Evolutionary conservation across 2,797 vertebrate species (phyloP).

Genomic region (Lagocephalus sceleratus): DNA sequence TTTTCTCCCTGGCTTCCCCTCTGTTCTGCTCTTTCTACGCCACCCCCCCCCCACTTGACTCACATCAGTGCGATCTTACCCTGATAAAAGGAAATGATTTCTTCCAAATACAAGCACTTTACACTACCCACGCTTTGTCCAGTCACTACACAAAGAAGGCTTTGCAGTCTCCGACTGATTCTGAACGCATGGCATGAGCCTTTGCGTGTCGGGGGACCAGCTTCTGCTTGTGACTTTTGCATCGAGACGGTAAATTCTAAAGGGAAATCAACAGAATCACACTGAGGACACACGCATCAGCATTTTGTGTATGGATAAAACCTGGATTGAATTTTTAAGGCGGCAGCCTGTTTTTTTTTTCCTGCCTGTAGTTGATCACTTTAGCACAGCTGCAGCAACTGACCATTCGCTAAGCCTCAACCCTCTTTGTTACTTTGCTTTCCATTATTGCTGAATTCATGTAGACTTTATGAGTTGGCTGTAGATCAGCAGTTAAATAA

Average conservation of each 20-base stretch:
- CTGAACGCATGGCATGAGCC: constrained; percentile 72
- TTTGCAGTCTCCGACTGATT: constrained; percentile 55
- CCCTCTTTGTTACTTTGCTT: not conserved
- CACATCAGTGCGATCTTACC: constrained; percentile 32
- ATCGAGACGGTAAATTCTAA: constrained; percentile 21
- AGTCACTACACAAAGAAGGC: constrained; percentile 47
- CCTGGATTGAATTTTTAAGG: not conserved
- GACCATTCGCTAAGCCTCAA: constrained; percentile 16
- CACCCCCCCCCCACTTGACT: constrained; percentile 27
- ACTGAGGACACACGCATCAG: constrained; percentile 5
- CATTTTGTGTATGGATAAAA: constrained; percentile 13
- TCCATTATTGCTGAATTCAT: not conserved
- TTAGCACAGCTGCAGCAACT: constrained; percentile 15
- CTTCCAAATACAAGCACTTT: constrained; percentile 33
- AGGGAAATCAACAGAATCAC: constrained; percentile 7
- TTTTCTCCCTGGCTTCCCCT: constrained; percentile 31
- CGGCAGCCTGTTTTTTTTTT: too few species aligned
- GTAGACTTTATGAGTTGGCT: not conserved
- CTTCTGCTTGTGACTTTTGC: constrained; percentile 70
- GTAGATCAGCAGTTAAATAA: not conserved
- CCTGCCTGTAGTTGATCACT: constrained; percentile 1
- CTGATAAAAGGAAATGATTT: constrained; percentile 30
- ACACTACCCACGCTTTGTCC: constrained; percentile 16
- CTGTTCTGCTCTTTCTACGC: constrained; percentile 16
- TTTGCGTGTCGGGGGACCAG: constrained; percentile 69